phyloP scores from a whole-genome alignment of 2,888 invertebrate genomes.

The Lepas anatifera region DNA sequence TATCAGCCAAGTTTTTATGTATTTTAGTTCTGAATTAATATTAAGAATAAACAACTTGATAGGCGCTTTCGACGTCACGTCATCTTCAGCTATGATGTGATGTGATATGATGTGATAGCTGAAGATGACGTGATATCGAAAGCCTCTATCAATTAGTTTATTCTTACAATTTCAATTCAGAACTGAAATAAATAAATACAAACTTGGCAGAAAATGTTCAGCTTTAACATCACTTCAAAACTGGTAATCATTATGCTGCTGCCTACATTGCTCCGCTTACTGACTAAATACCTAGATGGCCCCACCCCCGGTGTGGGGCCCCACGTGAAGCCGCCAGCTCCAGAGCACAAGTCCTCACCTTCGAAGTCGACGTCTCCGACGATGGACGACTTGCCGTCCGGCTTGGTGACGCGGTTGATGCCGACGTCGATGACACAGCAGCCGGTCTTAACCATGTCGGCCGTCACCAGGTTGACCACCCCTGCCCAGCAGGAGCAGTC shows the following conservation, averaged over 20 bases:
- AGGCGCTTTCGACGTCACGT: too few relatives aligned
- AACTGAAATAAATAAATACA: background rate
- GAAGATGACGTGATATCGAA: too few relatives aligned
- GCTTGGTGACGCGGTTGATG: slow-evolving; percentile 55
- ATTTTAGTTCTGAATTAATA: too few relatives aligned
- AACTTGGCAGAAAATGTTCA: background rate
- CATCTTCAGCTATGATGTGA: too few relatives aligned
- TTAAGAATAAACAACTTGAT: too few relatives aligned
- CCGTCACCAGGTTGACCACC: slow-evolving; percentile 57
- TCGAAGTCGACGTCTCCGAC: slow-evolving; percentile 86
- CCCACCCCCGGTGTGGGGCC: background rate
- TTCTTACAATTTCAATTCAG: background rate
- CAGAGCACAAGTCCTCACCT: slow-evolving; percentile 30
- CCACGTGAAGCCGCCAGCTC: background rate
- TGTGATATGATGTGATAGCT: too few relatives aligned
- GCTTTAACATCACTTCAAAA: background rate
- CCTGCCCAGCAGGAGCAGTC: slow-evolving; percentile 60
- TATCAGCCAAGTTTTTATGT: too few relatives aligned
- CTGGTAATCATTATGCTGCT: too few relatives aligned
- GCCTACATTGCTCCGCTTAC: background rate
- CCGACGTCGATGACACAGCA: slow-evolving; percentile 83
- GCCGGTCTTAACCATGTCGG: slow-evolving; percentile 78
- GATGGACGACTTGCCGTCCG: slow-evolving; percentile 52
- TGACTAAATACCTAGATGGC: background rate
- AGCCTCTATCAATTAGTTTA: background rate